Evolutionary conservation across 2,888 invertebrate genomes (phyloP).

Genomic region (Lasioglossum marginatum): DNA sequence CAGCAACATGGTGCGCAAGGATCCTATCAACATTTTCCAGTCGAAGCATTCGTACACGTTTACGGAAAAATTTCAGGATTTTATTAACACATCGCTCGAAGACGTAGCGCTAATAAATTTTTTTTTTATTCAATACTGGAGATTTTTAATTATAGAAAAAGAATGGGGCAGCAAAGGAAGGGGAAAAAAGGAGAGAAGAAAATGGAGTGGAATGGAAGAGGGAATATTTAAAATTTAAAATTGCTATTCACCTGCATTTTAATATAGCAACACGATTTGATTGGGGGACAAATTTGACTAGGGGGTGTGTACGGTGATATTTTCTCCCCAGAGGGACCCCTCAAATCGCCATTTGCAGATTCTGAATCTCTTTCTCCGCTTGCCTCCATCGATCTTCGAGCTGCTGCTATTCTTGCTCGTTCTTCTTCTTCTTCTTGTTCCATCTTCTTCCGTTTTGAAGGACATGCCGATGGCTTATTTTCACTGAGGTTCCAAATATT

Average conservation of each 20-base stretch:
- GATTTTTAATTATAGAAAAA: not conserved
- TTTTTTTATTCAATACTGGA: not conserved
- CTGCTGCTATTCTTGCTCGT: not conserved
- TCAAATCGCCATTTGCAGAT: not conserved
- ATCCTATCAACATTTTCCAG: conserved; percentile 56
- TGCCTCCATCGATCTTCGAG: not conserved
- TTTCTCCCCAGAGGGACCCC: conserved; percentile 6
- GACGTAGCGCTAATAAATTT: too few species aligned
- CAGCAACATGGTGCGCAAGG: conserved; percentile 70
- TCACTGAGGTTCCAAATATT: conserved; percentile 42
- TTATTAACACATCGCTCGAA: not conserved
- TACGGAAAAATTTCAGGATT: not conserved
- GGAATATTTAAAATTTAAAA: not conserved
- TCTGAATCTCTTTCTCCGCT: not conserved
- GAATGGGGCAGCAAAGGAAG: too few species aligned
- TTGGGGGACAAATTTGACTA: conserved; percentile 43
- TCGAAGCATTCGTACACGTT: not conserved
- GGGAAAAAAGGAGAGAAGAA: not conserved
- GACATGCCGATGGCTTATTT: conserved; percentile 59
- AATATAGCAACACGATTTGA: conserved; percentile 59
- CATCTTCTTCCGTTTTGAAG: conserved; percentile 49
- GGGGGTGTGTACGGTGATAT: conserved; percentile 28
- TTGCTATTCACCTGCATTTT: conserved; percentile 70
- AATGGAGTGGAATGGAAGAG: not conserved
- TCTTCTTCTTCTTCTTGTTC: not conserved